Evolutionary conservation across 92 coral and sea anemone genomes (phyloP).

Genomic region (Virgularia gustaviana): DNA sequence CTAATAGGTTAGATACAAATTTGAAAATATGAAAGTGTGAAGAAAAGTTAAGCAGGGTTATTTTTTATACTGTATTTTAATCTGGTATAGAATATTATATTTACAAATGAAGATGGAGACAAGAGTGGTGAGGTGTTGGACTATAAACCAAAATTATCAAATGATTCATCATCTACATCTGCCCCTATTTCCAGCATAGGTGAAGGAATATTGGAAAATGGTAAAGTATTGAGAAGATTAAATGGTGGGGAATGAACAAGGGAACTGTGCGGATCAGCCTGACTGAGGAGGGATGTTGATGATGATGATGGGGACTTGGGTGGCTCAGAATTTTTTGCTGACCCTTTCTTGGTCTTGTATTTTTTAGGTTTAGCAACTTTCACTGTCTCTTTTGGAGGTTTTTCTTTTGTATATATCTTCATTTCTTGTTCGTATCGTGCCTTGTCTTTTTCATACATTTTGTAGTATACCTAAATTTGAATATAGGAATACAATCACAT

Average conservation of each 20-base stretch:
- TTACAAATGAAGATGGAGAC: too few relatives aligned
- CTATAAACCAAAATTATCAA: slow-evolving; percentile 12
- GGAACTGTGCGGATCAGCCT: slow-evolving; percentile 10
- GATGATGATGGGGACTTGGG: not conserved
- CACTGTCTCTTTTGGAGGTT: slow-evolving; percentile 53
- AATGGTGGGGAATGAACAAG: slow-evolving; percentile 16
- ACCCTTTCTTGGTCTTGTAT: slow-evolving; percentile 51
- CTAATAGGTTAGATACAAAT: too few relatives aligned
- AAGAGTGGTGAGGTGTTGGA: too few relatives aligned
- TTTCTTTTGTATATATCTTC: slow-evolving; percentile 86
- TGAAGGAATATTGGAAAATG: slow-evolving; percentile 14
- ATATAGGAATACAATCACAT: not conserved
- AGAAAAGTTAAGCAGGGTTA: too few relatives aligned
- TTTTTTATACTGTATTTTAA: too few relatives aligned
- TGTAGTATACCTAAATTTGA: slow-evolving; percentile 72
- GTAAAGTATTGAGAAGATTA: slow-evolving; percentile 12
- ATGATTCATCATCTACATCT: slow-evolving; percentile 15
- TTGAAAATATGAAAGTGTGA: too few relatives aligned
- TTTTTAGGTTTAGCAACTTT: slow-evolving; percentile 65
- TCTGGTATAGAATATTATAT: too few relatives aligned
- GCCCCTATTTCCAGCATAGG: slow-evolving; percentile 30
- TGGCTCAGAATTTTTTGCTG: not conserved
- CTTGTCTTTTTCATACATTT: slow-evolving; percentile 96
- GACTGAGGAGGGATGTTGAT: not conserved
- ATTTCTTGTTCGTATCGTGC: slow-evolving; percentile 93